Evolutionary conservation across 2,113 vertebrate genomes (phyloP).

Genomic region (Regulus satrapa): DNA sequence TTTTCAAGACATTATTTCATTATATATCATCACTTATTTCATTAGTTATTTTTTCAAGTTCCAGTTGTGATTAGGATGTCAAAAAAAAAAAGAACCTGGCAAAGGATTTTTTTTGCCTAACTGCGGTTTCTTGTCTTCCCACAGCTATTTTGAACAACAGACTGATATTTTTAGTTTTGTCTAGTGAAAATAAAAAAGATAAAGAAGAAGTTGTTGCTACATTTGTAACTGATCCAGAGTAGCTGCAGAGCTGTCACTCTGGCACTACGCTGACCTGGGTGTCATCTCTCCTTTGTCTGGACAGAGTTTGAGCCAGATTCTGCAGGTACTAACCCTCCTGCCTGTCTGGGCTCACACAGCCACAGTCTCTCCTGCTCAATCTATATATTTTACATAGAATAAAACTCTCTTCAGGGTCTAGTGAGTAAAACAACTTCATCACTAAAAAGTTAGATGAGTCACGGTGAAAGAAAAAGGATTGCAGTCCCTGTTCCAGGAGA

Average conservation of each 20-base stretch:
- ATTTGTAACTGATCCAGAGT: background rate
- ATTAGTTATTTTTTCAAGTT: background rate
- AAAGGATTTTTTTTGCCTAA: background rate
- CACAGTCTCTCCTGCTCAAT: background rate
- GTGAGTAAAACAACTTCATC: background rate
- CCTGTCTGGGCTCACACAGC: background rate
- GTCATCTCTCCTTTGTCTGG: background rate
- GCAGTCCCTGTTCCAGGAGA: background rate
- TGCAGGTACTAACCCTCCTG: background rate
- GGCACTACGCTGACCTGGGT: background rate
- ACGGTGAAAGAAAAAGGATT: background rate
- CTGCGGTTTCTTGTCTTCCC: background rate
- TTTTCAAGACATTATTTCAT: no score
- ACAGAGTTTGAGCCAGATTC: fast-evolving
- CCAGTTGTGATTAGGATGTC: background rate
- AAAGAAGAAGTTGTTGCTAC: background rate
- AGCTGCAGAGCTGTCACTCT: background rate
- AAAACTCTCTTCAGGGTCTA: background rate
- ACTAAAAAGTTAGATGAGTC: background rate
- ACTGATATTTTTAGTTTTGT: background rate
- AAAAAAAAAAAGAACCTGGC: background rate
- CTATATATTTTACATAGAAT: background rate
- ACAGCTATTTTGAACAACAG: background rate
- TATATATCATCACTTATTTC: no score
- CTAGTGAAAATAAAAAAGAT: background rate